phyloP scores from a whole-genome alignment of 2,888 invertebrate species.

The Drosophila niveifrons region DNA sequence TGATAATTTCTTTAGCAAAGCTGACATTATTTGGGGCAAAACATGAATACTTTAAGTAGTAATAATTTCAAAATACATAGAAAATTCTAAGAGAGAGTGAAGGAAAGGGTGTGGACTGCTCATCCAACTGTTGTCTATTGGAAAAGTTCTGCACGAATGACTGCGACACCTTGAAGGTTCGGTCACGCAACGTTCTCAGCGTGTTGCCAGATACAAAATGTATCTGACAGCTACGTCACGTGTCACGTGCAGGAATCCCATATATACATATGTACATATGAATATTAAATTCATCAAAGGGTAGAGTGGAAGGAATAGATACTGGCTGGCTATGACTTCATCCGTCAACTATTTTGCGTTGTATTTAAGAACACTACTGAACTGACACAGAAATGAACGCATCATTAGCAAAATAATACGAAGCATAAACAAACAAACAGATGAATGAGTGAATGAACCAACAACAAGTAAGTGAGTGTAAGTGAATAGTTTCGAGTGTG shows the following conservation, averaged over 20 bases:
- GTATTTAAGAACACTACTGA: slow-evolving; percentile 10
- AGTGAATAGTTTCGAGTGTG: slow-evolving; percentile 22
- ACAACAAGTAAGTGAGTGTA: slow-evolving; percentile 27
- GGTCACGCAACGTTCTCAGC: slow-evolving; percentile 65
- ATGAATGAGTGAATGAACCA: slow-evolving; percentile 30
- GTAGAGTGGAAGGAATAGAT: slow-evolving; percentile 6
- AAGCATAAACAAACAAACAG: slow-evolving; percentile 42
- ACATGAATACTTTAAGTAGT: background rate
- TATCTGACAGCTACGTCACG: slow-evolving; percentile 61
- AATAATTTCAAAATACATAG: background rate
- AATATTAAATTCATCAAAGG: slow-evolving; percentile 24
- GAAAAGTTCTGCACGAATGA: slow-evolving; percentile 74
- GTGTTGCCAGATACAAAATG: slow-evolving; percentile 18
- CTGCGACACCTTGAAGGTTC: slow-evolving; percentile 67
- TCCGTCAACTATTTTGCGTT: slow-evolving; percentile 41
- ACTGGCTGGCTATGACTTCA: slow-evolving; percentile 63
- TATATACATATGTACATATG: slow-evolving; percentile 24
- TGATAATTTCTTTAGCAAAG: background rate
- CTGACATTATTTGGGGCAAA: background rate
- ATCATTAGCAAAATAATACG: slow-evolving; percentile 64
- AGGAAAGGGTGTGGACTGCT: slow-evolving; percentile 16
- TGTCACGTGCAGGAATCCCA: slow-evolving; percentile 71
- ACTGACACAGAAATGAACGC: slow-evolving; percentile 67
- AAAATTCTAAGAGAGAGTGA: background rate
- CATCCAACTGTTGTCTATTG: slow-evolving; percentile 64